Base-by-base conservation (phyloP, 2,888 invertebrate species). In the Mimas tiliae region DNA sequence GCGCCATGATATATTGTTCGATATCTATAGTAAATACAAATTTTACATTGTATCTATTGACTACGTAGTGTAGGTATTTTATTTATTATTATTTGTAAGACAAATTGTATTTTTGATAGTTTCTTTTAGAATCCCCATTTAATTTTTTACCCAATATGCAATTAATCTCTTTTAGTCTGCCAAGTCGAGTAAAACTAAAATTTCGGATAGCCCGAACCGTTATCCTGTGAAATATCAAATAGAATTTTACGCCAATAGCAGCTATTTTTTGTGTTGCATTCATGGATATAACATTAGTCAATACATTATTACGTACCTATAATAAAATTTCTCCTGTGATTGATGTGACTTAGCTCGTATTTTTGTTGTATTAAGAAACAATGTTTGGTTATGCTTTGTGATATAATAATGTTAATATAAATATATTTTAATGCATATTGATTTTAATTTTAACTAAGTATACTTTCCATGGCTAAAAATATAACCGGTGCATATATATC, bases 251-350 rank as follows among this genome's bases (percentile, higher is more conserved):
- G 14, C 9, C 9, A 4, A 9, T 38, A 19, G 55, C 55, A 38
- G 55, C 38, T 38, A 34, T 34, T 34, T n/a, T 55, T 1, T 55
- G 2, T 4, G n/a, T n/a, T 16, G 16, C 16, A 2, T 16, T 55
- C 12, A 6, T 27, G 27, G 27, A 27, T 27, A 27, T 27, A 4
- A 27, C 16, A 63, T 45, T 68, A 69, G 65, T 69, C 68, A 70
- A 70, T 71, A 67, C 68, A 67, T 67, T 68, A 67, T 11, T 27
- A 27, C 27, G 27, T n/a, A n/a, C n/a, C n/a, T n/a, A n/a, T n/a
- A n/a, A 19, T 14, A 16, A 11, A 50, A 16, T 33, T 50, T 47
- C 7, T 9, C 34, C 42, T 58, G 58, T 58, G 58, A 58, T 58
- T 58, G 38, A 58, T 12, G 42, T 42, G 58, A 58, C 58, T 42